Percentiles rank a stretch among this genome's conserved stretches.
Conservation (phyloP, 2,113 vertebrate genomes). For the Rissa tridactyla region DNA sequence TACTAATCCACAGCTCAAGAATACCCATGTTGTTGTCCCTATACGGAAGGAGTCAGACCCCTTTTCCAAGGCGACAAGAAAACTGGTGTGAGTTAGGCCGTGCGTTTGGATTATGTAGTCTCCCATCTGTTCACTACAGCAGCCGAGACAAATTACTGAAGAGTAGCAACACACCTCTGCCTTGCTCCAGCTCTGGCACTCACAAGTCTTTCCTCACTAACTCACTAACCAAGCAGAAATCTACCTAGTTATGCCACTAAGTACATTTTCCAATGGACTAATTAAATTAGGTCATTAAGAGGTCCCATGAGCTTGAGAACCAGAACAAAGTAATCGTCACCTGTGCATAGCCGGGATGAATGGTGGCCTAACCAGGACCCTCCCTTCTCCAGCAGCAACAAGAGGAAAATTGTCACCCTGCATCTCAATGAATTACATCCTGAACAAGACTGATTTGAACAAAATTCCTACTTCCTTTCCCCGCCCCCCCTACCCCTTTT, state of each 20-base stretch:
- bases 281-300: not conserved
- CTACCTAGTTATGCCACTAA: not conserved
- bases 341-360: not conserved
- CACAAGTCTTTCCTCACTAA: not conserved
- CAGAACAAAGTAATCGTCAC: not conserved
- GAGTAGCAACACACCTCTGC: not conserved
- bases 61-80: not conserved
- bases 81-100: not conserved
- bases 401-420: not conserved
- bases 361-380: not conserved
- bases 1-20: not conserved
- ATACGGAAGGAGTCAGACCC: rapidly evolving
- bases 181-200: not conserved
- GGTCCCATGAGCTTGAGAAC: not conserved
- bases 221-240: not conserved
- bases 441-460: not conserved
- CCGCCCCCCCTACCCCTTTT: too few relatives aligned
- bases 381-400: not conserved
- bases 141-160: not conserved
- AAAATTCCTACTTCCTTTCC: not conserved
- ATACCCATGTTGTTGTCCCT: not conserved
- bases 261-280: not conserved
- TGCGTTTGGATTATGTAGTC: not conserved
- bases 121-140: not conserved
- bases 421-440: not conserved